Percentiles rank a stretch among this genome's conserved stretches.
phyloP scores from a whole-genome alignment of 2,797 vertebrate genomes.

The Gymnoscopelus microlampas region DNA sequence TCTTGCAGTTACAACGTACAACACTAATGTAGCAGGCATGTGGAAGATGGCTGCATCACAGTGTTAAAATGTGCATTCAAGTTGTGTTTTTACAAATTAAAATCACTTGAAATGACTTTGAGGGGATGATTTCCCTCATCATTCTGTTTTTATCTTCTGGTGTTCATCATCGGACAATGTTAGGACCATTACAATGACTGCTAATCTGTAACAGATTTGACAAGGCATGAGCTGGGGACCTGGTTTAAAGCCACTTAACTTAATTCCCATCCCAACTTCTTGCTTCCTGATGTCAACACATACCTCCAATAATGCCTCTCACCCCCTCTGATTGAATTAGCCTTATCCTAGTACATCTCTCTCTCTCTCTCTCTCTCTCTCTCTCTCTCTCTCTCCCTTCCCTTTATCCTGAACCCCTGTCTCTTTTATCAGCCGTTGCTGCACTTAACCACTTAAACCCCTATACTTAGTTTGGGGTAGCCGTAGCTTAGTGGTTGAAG shows the following conservation, averaged over 20 bases:
- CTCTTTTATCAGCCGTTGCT: not conserved
- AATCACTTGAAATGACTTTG: too few relatives aligned
- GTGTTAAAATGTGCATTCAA: too few relatives aligned
- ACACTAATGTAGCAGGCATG: too few relatives aligned
- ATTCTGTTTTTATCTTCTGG: too few relatives aligned
- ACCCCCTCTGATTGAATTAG: not conserved
- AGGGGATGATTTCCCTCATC: too few relatives aligned
- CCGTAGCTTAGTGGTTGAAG: too few relatives aligned
- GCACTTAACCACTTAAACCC: not conserved
- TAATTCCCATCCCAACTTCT: not conserved
- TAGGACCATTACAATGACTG: not conserved
- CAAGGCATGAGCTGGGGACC: not conserved
- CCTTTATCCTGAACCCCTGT: constrained; percentile 3
- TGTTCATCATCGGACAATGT: not conserved
- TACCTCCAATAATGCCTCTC: constrained; percentile 6
- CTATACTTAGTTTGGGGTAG: too few relatives aligned
- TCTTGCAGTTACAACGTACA: too few relatives aligned
- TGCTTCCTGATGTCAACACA: not conserved
- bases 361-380: not conserved
- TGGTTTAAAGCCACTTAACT: not conserved
- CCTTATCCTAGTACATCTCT: not conserved
- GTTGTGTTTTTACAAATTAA: too few relatives aligned
- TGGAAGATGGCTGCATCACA: too few relatives aligned
- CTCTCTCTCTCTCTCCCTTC: not conserved
- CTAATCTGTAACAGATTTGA: not conserved